These are phyloP conservation scores for Xenopus borealis DNA, from an alignment of 2,113 vertebrate genomes.

Conservation along the genomic window DNA sequence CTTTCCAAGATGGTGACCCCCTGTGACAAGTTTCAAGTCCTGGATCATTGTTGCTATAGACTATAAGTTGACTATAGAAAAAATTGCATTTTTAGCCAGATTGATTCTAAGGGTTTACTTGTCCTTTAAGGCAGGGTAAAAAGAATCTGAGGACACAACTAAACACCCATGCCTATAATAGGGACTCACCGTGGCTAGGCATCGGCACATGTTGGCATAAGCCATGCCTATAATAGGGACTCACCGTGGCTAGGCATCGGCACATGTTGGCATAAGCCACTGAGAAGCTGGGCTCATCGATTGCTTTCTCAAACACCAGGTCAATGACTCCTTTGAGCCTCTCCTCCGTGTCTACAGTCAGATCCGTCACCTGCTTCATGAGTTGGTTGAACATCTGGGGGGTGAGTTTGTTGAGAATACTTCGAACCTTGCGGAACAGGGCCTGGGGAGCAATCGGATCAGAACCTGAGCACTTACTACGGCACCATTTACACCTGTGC, in stretches of 20 bases:
- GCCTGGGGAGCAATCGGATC: slow-evolving; percentile 64
- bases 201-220: slow-evolving; percentile 96
- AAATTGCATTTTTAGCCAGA: too few relatives aligned
- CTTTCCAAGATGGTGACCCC: too few relatives aligned
- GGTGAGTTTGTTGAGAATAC: slow-evolving; percentile 96
- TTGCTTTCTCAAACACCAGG: slow-evolving; percentile 96
- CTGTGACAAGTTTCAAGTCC: too few relatives aligned
- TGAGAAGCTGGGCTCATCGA: slow-evolving; percentile 94
- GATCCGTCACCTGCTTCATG: slow-evolving; percentile 95
- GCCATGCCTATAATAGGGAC: slow-evolving; percentile 61
- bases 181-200: slow-evolving; percentile 83
- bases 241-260: slow-evolving; percentile 89
- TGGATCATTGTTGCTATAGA: too few relatives aligned
- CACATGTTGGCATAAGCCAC: slow-evolving; percentile 98
- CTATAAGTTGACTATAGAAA: too few relatives aligned
- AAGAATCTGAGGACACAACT: too few relatives aligned
- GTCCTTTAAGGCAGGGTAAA: too few relatives aligned
- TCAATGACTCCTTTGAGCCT: slow-evolving; percentile 95
- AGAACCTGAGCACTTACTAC: not conserved
- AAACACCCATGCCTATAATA: too few relatives aligned
- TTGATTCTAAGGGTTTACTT: too few relatives aligned
- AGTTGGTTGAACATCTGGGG: slow-evolving; percentile 97
- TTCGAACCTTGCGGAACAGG: slow-evolving; percentile 92
- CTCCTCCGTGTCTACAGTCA: slow-evolving; percentile 95
- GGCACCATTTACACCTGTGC: not conserved